Conservation (phyloP, 64 coral and sea anemone species). For the Anthopleura sola region DNA sequence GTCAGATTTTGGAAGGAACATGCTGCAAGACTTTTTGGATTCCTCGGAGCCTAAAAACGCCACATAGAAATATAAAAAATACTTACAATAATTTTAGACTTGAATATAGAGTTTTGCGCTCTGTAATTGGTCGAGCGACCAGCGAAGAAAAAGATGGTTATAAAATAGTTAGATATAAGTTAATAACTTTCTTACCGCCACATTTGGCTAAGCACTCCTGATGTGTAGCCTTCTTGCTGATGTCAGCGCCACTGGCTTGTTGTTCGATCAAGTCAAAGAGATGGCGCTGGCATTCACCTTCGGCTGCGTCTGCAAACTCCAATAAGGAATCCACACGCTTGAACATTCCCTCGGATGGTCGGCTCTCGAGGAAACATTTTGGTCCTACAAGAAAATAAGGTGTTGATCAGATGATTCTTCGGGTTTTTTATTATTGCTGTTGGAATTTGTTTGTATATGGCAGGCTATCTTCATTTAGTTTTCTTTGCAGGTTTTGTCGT, state of each 20-base stretch:
- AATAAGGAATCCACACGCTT: conserved; percentile 3
- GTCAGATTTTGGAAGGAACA: conserved; percentile 19
- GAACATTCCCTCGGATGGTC: conserved; percentile 13
- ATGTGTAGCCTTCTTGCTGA: conserved; percentile 8
- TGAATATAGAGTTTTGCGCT: too few relatives aligned
- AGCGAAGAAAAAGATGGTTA: background rate
- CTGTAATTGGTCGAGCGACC: too few relatives aligned
- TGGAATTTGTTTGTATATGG: too few relatives aligned
- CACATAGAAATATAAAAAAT: background rate
- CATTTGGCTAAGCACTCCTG: conserved; percentile 6
- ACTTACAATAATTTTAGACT: too few relatives aligned
- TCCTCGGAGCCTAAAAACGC: conserved; percentile 1
- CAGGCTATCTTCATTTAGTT: too few relatives aligned
- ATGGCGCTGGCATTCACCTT: conserved; percentile 15
- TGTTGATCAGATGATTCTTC: background rate
- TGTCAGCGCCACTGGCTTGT: background rate
- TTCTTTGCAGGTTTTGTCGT: too few relatives aligned
- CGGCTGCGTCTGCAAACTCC: background rate
- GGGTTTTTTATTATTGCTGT: too few relatives aligned
- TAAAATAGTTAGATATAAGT: too few relatives aligned
- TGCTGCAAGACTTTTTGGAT: conserved; percentile 18
- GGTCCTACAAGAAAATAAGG: background rate
- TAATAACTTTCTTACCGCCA: background rate
- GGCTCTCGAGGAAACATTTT: conserved; percentile 17
- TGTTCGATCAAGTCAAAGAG: conserved; percentile 1